Conservation (phyloP, 2,797 vertebrate genomes). For the Anguilla pacifica region DNA sequence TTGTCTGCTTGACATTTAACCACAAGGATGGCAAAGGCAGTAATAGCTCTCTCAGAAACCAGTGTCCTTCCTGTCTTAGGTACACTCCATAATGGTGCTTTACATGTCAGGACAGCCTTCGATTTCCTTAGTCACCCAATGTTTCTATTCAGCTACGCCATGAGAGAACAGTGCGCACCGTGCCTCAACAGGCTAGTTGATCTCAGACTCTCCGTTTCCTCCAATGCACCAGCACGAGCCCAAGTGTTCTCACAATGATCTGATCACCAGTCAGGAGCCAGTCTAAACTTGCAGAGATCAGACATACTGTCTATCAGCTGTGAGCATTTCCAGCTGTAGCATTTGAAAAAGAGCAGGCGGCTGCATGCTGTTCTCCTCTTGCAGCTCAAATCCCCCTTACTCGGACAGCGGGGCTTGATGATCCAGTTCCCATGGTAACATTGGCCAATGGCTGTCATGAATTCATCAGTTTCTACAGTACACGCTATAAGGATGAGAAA, state of each 20-base stretch:
- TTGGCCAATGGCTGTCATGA: constrained; percentile 71
- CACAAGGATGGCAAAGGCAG: not conserved
- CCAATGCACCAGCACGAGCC: not conserved
- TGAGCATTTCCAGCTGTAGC: not conserved
- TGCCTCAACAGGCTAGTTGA: not conserved
- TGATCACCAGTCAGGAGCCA: not conserved
- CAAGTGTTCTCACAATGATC: not conserved
- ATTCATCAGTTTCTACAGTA: constrained; percentile 78
- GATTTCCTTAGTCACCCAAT: not conserved
- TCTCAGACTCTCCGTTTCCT: not conserved
- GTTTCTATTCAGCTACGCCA: not conserved
- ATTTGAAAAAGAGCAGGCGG: constrained; percentile 45
- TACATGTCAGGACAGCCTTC: not conserved
- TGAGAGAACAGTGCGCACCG: not conserved
- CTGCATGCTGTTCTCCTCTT: constrained; percentile 51
- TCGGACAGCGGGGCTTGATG: constrained; percentile 51
- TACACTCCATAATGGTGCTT: not conserved
- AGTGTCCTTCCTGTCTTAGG: not conserved
- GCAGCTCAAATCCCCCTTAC: constrained; percentile 34
- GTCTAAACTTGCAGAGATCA: not conserved
- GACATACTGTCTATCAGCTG: not conserved
- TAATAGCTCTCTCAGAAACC: not conserved
- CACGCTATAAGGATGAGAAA: constrained; percentile 64
- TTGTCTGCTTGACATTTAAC: not conserved
- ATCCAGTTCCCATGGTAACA: constrained; percentile 68